A percentile compares a stretch with the other conserved stretches of the same genome.
Evolutionary conservation across 1,140 invertebrate genomes (phyloP).

Genomic region (Paracyclopina nana): DNA sequence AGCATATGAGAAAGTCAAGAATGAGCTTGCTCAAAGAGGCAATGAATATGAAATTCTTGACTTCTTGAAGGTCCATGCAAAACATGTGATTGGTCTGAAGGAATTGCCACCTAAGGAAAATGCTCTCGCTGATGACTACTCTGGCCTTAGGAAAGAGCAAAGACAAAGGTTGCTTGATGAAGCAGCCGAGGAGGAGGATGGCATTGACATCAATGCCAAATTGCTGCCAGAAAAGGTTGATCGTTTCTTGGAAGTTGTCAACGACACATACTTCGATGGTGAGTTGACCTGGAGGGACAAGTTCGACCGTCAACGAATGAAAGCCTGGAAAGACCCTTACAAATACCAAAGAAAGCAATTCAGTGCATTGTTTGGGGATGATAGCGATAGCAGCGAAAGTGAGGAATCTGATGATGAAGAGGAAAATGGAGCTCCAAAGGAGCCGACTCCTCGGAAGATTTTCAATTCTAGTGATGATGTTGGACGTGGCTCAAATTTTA

Average conservation of each 20-base stretch:
- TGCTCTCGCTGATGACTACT: background rate
- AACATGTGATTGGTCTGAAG: background rate
- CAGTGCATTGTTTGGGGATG: no score
- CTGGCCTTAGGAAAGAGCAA: background rate
- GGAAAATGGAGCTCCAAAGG: no score
- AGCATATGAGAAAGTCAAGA: slow-evolving; percentile 27
- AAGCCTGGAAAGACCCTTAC: no score
- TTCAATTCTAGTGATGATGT: no score
- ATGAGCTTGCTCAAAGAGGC: background rate
- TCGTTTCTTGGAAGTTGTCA: background rate
- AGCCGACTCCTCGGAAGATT: no score
- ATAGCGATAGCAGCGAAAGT: no score
- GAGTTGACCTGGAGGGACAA: no score
- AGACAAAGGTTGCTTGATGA: background rate
- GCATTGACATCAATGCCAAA: background rate
- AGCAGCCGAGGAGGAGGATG: background rate
- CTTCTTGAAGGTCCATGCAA: background rate
- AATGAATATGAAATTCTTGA: slow-evolving; percentile 1
- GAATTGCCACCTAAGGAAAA: background rate
- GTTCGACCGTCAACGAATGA: no score
- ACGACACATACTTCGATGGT: background rate
- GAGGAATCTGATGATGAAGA: no score
- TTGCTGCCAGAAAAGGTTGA: background rate
- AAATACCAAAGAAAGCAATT: no score
- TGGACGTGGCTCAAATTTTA: no score